Base-by-base conservation (phyloP, 2,113 vertebrate genomes). In the Rhinoderma darwinii region DNA sequence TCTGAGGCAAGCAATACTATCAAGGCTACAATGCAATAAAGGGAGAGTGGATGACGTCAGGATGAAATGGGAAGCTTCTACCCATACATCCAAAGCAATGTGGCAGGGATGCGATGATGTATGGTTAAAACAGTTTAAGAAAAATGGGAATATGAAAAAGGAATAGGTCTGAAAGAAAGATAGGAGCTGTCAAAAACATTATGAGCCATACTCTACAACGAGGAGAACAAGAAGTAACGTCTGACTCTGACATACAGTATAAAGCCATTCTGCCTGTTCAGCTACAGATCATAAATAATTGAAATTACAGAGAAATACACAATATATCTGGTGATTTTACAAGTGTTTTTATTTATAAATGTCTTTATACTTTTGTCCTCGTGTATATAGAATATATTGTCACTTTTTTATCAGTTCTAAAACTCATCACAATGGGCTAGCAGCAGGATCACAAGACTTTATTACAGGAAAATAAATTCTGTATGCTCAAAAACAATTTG, bases 401-500 rank as follows among this genome's bases (percentile, higher is more conserved):
- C n/a, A 44, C 15, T 63, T 43, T 63, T 82, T 12, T 35, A 61
- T 43, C 54, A 81, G 54, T 82, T 66, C 39, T 82, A 39, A 63
- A 63, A 22, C 79, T 37, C 59, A 66, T 51, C 83, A 61, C 51
- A 56, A 76, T 32, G 51, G 83, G 39, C 35, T 74, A 84, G 17
- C 83, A 84, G 54, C 83, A 84, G 72, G 41, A 76, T 84, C 39
- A 63, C 73, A 76, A 41, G 50, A 39, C 83, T 84, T 76, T 84
- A 76, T 84, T 77, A 76, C 37, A 35, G 25, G 47, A 84, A 75
- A 84, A 84, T 84, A 84, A 84, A 75, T 77, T 63, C 83, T 43
- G 8, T 61, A 43, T 39, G 27, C 51, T 75, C 83, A 61, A 73
- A 74, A 74, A 75, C 84, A 72, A 80, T 86, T 86, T 86, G 84